Evolutionary conservation across 2,888 invertebrate genomes (phyloP), one percentile per base, ranked within the genome.

Genomic region (Linnaemya tessellans): DNA sequence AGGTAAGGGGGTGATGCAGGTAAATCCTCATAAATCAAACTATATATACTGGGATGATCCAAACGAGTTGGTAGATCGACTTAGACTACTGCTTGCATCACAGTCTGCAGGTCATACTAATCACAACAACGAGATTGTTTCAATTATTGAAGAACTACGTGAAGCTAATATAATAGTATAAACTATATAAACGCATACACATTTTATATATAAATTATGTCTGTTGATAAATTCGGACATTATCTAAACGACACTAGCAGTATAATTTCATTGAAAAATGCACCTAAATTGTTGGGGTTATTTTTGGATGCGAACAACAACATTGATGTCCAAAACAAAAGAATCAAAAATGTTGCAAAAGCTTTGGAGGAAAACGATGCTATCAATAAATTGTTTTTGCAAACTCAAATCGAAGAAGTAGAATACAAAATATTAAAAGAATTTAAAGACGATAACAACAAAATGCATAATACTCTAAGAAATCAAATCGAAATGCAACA

Each of bases 41-140:
- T 56, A 56, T 56, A 46, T 46, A 46, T 46, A 46, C n/a, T 46
- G 46, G n/a, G 46, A 46, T n/a, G n/a, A 46, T 46, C 46, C 22
- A 3, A 25, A 25, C 5, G 22, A 25, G 5, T 11, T 22, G 13
- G 13, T 56, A 56, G 25, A 56, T 56, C 54, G 54, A 1, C 25
- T 56, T 56, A 56, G 54, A 25, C 54, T 30, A 30, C 30, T 30
- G 30, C 30, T 30, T 30, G 5, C 30, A 7, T 38, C 38, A 38
- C 38, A 46, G 15, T 4, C 25, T 25, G 54, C 25, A 25, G 25
- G 22, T 3, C 54, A 56, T 15, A 56, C 22, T 46, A 56, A 56
- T 56, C 22, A 56, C 11, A 25, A 22, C 11, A 56, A 56, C 4
- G 46, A 46, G 5, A 46, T 15, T 11, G 46, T 46, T 3, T 46